Conservation (phyloP, 2,797 vertebrate species). For the Sebastiscus tertius region DNA sequence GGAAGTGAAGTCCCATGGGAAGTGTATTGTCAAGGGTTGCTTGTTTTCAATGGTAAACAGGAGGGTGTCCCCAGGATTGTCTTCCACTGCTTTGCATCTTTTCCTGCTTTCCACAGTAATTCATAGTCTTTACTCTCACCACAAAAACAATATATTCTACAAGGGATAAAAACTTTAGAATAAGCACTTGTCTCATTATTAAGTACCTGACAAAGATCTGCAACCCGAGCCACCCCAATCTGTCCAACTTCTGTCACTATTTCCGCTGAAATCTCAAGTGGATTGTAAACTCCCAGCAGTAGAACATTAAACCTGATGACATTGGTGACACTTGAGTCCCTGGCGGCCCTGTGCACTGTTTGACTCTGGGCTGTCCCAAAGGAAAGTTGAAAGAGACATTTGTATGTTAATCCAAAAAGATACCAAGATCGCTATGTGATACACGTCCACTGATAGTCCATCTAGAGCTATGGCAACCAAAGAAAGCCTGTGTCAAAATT, state of each 20-base stretch:
- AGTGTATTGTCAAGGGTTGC: not conserved
- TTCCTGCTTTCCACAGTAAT: not conserved
- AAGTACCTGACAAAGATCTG: constrained; percentile 24
- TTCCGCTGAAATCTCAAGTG: not conserved
- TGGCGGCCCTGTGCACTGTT: not conserved
- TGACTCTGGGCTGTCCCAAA: not conserved
- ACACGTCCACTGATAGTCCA: not conserved
- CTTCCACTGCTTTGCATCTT: constrained; percentile 13
- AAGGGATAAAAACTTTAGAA: constrained; percentile 31
- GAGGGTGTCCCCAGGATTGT: constrained; percentile 20
- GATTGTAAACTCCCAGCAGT: not conserved
- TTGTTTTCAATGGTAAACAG: constrained; percentile 28
- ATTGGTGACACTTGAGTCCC: not conserved
- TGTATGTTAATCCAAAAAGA: not conserved
- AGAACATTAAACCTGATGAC: constrained; percentile 13
- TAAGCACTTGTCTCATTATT: constrained; percentile 30
- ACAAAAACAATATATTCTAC: constrained; percentile 5
- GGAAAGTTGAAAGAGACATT: not conserved
- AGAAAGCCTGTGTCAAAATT: not conserved
- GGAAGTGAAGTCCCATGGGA: constrained; percentile 12
- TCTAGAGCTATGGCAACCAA: not conserved
- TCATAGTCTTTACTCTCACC: constrained; percentile 9
- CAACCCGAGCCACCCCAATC: constrained; percentile 20
- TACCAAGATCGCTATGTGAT: not conserved
- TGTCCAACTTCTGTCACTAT: not conserved